Percentiles rank a stretch among this genome's conserved stretches.
Conservation (phyloP, 1,140 invertebrate species). For the Trichogramma pretiosum region DNA sequence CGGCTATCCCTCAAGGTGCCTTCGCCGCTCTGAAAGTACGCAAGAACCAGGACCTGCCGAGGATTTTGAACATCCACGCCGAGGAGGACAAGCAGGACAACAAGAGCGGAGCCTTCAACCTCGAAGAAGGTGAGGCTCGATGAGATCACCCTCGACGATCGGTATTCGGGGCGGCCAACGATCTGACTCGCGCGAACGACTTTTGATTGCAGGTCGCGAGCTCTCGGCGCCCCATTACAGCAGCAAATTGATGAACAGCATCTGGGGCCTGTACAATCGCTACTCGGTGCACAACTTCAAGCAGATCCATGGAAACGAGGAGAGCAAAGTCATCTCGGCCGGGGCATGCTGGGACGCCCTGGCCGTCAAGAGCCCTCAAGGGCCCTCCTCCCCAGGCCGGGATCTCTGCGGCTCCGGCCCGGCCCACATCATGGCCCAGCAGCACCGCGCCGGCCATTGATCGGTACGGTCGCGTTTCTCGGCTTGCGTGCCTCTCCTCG, state of each 20-base stretch:
- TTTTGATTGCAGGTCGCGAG: conserved; percentile 37
- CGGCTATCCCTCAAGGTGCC: conserved; percentile 48
- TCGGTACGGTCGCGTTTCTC: too few species aligned
- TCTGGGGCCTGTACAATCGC: conserved; percentile 80
- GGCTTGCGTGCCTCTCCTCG: too few species aligned
- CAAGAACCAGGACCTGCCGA: conserved; percentile 37
- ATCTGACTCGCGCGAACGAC: background rate
- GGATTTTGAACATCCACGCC: conserved; percentile 30
- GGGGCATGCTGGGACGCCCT: conserved; percentile 21
- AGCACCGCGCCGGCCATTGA: conserved; percentile 4
- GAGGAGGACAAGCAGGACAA: conserved; percentile 24
- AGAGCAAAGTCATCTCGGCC: conserved; percentile 19
- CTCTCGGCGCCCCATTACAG: conserved; percentile 66
- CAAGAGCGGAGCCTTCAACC: conserved; percentile 17
- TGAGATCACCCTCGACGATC: background rate
- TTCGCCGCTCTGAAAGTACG: conserved; percentile 50
- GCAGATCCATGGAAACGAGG: conserved; percentile 54
- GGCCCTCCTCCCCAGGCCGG: too few species aligned
- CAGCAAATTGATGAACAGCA: conserved; percentile 80
- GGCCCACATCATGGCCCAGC: background rate
- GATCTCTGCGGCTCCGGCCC: conserved; percentile 3
- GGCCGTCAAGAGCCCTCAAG: too few species aligned
- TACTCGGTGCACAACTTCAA: conserved; percentile 80
- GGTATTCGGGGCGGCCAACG: background rate
- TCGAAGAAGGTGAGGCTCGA: conserved; percentile 22